Evolutionary conservation across 2,888 invertebrate species (phyloP).

Genomic region (Rosalia funebris): DNA sequence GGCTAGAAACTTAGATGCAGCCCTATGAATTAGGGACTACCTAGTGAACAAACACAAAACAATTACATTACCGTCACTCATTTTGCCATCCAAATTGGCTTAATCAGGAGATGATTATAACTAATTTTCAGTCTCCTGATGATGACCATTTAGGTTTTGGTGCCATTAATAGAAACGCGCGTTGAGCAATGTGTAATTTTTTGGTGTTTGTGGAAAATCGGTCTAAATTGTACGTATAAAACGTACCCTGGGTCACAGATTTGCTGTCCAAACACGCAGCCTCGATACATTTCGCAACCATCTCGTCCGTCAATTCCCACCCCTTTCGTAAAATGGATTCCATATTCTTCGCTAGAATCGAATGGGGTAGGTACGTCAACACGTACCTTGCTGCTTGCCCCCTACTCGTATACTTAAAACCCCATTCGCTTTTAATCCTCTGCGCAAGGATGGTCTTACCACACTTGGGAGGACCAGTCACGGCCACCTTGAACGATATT

Average conservation of each 20-base stretch:
- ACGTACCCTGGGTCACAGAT: conserved; percentile 61
- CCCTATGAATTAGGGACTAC: no score
- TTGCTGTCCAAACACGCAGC: conserved; percentile 65
- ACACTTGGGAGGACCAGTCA: conserved; percentile 73
- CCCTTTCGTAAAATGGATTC: conserved; percentile 63
- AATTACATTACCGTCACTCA: no score
- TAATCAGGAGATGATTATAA: no score
- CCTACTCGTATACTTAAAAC: conserved; percentile 67
- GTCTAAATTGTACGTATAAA: no score
- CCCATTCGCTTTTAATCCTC: conserved; percentile 67
- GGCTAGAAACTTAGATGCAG: no score
- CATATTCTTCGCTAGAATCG: conserved; percentile 65
- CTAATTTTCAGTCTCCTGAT: no score
- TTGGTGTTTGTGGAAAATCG: no score
- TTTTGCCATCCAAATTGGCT: no score
- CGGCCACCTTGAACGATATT: conserved; percentile 67
- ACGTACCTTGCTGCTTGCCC: conserved; percentile 68
- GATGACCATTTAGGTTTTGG: no score
- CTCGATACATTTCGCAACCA: conserved; percentile 67
- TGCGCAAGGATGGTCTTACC: conserved; percentile 70
- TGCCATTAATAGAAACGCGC: no score
- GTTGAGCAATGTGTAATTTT: no score
- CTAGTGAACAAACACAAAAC: no score
- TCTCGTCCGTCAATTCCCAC: conserved; percentile 62
- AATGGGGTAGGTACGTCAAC: conserved; percentile 66